A percentile compares a stretch with the other conserved stretches of the same genome.
These are phyloP conservation scores for Scleropages formosus DNA, from an alignment of 2,797 vertebrate genomes.

Conservation along the genomic window DNA sequence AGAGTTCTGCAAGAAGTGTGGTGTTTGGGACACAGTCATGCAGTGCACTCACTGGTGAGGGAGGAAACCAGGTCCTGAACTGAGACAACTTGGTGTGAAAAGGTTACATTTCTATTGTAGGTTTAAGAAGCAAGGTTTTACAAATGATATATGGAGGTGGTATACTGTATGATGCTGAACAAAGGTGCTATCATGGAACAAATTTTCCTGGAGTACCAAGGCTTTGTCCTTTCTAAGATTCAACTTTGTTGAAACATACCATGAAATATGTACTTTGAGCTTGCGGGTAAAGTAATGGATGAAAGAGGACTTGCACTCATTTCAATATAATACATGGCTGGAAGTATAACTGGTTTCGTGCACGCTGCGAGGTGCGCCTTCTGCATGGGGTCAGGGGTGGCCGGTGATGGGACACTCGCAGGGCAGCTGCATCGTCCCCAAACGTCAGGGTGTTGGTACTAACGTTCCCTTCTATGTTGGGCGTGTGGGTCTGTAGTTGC, in stretches of 20 bases:
- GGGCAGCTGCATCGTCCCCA: conserved; percentile 31
- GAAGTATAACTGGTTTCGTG: background rate
- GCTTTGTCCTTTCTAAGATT: too few relatives aligned
- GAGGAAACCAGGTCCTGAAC: too few relatives aligned
- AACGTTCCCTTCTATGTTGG: conserved; percentile 45
- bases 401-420: conserved; percentile 56
- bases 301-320: too few relatives aligned
- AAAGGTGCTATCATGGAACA: too few relatives aligned
- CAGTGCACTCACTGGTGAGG: too few relatives aligned
- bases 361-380: conserved; percentile 14
- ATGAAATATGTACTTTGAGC: background rate
- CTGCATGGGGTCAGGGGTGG: conserved; percentile 39
- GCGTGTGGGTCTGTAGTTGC: background rate
- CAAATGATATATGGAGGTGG: background rate
- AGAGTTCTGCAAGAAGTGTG: too few relatives aligned
- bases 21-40: too few relatives aligned
- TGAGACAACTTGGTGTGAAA: too few relatives aligned
- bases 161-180: background rate
- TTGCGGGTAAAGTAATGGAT: background rate
- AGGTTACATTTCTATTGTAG: too few relatives aligned
- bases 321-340: background rate
- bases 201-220: too few relatives aligned
- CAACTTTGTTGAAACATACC: too few relatives aligned
- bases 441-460: conserved; percentile 45
- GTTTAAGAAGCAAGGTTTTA: too few relatives aligned